Conservation (phyloP, 2,888 invertebrate genomes). For the Drosophila neonasuta region DNA sequence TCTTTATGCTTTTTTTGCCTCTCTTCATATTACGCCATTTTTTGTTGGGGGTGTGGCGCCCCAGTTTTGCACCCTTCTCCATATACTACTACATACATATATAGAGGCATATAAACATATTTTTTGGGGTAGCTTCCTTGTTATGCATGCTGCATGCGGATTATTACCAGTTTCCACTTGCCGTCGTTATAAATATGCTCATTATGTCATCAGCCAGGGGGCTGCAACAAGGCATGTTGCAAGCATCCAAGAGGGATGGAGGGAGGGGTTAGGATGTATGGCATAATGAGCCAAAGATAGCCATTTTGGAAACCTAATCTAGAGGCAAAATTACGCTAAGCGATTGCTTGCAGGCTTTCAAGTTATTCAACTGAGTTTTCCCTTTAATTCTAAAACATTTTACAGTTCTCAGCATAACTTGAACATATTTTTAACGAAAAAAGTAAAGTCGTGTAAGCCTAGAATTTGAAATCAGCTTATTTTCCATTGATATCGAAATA, state of each 20-base stretch:
- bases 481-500: neutral
- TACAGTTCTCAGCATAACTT: neutral
- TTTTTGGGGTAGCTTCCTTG: constrained; percentile 12
- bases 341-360: neutral
- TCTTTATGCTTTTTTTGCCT: constrained; percentile 16
- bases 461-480: neutral
- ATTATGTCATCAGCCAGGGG: constrained; percentile 53
- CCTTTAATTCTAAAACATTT: neutral
- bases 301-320: constrained; percentile 16
- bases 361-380: neutral
- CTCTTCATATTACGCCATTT: neutral
- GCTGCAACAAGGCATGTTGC: constrained; percentile 17
- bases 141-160: constrained; percentile 32
- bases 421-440: too few relatives aligned
- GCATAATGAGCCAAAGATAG: constrained; percentile 9
- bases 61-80: neutral
- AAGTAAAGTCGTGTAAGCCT: too few relatives aligned
- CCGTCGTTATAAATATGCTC: constrained; percentile 44
- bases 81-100: neutral
- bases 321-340: neutral
- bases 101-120: constrained; percentile 2
- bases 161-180: constrained; percentile 38
- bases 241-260: neutral
- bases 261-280: neutral
- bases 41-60: constrained; percentile 4